These are phyloP conservation scores for Aplysina aerophoba DNA, from an alignment of 37 sponge, comb jelly and placozoan genomes.

Conservation along the genomic window DNA sequence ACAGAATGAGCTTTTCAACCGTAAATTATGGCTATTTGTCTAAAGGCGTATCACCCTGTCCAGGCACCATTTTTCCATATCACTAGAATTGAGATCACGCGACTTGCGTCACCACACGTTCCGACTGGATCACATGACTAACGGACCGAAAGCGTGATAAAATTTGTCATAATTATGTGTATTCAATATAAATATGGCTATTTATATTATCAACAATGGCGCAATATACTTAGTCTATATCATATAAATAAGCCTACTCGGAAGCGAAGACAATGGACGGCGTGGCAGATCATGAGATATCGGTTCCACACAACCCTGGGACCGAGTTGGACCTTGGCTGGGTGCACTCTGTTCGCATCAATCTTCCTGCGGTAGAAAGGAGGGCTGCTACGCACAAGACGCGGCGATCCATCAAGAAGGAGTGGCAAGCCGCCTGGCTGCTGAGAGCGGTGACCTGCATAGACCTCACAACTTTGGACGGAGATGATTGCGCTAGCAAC, in stretches of 20 bases:
- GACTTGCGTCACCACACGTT: not conserved
- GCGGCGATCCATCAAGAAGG: slow-evolving; percentile 94
- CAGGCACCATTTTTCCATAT: slow-evolving; percentile 14
- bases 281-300: slow-evolving; percentile 17
- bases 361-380: slow-evolving; percentile 87
- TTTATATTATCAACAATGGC: not conserved
- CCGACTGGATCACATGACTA: not conserved
- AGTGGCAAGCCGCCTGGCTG: slow-evolving; percentile 99
- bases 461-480: slow-evolving; percentile 96
- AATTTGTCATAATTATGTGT: not conserved
- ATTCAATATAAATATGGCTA: not conserved
- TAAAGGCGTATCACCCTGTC: not conserved
- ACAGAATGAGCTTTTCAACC: no score
- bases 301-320: slow-evolving; percentile 71
- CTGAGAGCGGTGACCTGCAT: slow-evolving; percentile 93
- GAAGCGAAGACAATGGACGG: slow-evolving; percentile 14
- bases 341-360: slow-evolving; percentile 87
- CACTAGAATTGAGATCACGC: slow-evolving; percentile 13
- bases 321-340: slow-evolving; percentile 85
- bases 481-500: slow-evolving; percentile 97
- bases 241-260: not conserved
- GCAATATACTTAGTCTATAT: not conserved
- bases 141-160: not conserved
- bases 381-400: slow-evolving; percentile 91
- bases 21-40: no score